Evolutionary conservation across 1,140 invertebrate genomes (phyloP).

Genomic region (Calosoma granatense): DNA sequence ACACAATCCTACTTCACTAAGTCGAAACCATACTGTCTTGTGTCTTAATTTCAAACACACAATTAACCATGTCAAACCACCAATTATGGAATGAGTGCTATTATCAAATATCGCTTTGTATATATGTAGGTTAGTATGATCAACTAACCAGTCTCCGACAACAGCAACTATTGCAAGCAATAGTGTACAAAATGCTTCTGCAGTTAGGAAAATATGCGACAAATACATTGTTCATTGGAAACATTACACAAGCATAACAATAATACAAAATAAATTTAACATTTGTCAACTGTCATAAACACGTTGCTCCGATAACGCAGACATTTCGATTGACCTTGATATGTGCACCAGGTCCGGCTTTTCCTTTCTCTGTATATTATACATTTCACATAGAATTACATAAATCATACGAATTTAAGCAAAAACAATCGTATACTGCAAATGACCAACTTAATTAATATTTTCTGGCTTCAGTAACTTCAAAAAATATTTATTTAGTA

Average conservation of each 20-base stretch:
- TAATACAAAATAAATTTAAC: no score
- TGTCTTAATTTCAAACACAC: constrained; percentile 32
- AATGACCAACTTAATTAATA: no score
- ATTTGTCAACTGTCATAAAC: no score
- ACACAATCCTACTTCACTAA: constrained; percentile 38
- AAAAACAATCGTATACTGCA: no score
- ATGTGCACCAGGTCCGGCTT: no score
- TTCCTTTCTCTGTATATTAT: no score
- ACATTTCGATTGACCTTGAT: no score
- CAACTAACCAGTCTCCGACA: neutral
- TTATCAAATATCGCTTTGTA: constrained; percentile 42
- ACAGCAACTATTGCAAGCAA: neutral
- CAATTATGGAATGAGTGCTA: constrained; percentile 44
- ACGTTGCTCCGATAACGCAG: no score
- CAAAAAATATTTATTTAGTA: no score
- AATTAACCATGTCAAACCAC: constrained; percentile 36
- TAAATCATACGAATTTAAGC: no score
- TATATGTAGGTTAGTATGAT: neutral
- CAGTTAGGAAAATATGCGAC: neutral
- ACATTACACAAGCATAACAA: neutral
- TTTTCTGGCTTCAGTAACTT: no score
- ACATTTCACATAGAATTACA: no score
- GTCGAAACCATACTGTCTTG: constrained; percentile 24
- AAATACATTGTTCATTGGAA: neutral
- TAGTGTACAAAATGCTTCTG: neutral